phyloP scores from a whole-genome alignment of 2,888 invertebrate genomes.

The Drosophila cyrtoloma region DNA sequence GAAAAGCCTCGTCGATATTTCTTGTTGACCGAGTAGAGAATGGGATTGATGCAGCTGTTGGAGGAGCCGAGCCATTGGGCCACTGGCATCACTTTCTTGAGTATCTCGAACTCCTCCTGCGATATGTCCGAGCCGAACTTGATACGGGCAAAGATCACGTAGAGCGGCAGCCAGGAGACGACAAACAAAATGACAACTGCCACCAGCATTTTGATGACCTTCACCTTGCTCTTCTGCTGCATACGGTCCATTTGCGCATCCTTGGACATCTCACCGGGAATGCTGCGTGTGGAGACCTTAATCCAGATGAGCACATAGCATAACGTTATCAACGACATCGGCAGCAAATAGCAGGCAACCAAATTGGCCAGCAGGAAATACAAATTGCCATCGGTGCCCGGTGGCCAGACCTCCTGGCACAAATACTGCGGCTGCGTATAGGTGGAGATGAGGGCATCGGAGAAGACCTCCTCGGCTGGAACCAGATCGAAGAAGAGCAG shows the following conservation, averaged over 20 bases:
- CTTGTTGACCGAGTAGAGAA: conserved; percentile 97
- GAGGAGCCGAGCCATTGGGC: conserved; percentile 97
- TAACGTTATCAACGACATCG: conserved; percentile 95
- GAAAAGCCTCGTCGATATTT: conserved; percentile 96
- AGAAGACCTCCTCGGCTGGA: conserved; percentile 84
- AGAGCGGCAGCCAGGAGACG: conserved; percentile 96
- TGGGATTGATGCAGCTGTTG: conserved; percentile 97
- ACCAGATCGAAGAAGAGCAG: conserved; percentile 93
- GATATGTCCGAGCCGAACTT: conserved; percentile 91
- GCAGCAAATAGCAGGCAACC: conserved; percentile 95
- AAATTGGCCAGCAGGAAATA: conserved; percentile 96
- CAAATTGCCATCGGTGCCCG: conserved; percentile 91
- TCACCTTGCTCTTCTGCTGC: conserved; percentile 97
- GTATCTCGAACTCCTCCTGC: conserved; percentile 92
- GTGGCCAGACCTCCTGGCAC: conserved; percentile 95
- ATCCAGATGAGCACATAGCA: conserved; percentile 97
- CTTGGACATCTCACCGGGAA: conserved; percentile 94
- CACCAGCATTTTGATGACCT: conserved; percentile 97
- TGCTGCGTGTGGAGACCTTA: conserved; percentile 94
- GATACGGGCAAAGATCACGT: conserved; percentile 94
- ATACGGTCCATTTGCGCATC: conserved; percentile 96
- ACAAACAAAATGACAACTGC: conserved; percentile 97
- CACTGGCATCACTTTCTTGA: conserved; percentile 93
- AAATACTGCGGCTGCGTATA: conserved; percentile 91
- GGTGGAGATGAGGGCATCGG: conserved; percentile 87